phyloP scores from a whole-genome alignment of 2,888 invertebrate genomes.

The Caenorhabditis parvicauda region DNA sequence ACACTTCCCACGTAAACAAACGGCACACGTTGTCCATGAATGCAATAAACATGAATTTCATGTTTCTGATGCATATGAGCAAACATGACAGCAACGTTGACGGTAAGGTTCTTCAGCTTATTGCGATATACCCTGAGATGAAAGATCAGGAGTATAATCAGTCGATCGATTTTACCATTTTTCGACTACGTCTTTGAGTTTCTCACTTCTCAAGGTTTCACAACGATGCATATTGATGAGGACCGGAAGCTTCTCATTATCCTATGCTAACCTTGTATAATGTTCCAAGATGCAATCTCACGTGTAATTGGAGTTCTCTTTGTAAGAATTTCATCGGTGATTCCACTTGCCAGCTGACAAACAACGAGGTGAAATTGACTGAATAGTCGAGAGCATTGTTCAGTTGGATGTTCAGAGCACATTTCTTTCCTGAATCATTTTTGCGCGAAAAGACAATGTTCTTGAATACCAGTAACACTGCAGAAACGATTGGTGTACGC shows the following conservation, averaged over 20 bases:
- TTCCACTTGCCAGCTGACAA: slow-evolving; percentile 27
- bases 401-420: slow-evolving; percentile 57
- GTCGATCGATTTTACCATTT: slow-evolving; percentile 15
- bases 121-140: slow-evolving; percentile 11
- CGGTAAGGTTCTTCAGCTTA: background rate
- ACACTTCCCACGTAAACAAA: slow-evolving; percentile 56
- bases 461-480: slow-evolving; percentile 31
- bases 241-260: slow-evolving; percentile 19
- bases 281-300: too few relatives aligned
- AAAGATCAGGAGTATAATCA: background rate
- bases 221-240: slow-evolving; percentile 47
- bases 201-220: slow-evolving; percentile 16
- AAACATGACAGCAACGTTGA: slow-evolving; percentile 45
- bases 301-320: slow-evolving; percentile 13
- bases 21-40: slow-evolving; percentile 47
- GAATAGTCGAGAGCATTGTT: slow-evolving; percentile 60
- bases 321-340: slow-evolving; percentile 27
- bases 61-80: slow-evolving; percentile 55
- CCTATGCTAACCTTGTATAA: background rate
- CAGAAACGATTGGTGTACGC: slow-evolving; percentile 53
- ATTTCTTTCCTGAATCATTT: slow-evolving; percentile 32
- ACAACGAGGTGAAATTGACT: slow-evolving; percentile 20
- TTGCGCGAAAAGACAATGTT: background rate
- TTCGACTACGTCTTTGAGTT: slow-evolving; percentile 19
- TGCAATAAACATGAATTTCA: slow-evolving; percentile 38